Conservation (phyloP, 2,113 vertebrate genomes). For the Solenodon paradoxus region DNA sequence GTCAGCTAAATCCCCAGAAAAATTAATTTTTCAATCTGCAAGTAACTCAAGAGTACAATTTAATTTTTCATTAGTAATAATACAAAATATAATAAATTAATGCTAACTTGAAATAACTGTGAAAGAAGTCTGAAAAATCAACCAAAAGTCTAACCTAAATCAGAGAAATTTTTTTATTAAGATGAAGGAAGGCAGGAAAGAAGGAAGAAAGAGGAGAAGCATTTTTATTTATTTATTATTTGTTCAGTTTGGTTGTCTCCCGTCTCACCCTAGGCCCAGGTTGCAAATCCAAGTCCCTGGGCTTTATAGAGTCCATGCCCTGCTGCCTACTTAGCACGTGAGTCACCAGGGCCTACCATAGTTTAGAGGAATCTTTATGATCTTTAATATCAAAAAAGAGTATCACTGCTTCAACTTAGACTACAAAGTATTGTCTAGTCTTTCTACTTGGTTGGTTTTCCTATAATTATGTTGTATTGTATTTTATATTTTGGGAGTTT, state of each 20-base stretch:
- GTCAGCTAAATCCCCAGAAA: neutral
- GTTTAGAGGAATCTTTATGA: neutral
- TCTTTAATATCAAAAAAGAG: constrained; percentile 26
- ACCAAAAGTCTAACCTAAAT: neutral
- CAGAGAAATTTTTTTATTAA: neutral
- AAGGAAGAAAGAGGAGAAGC: too few species aligned
- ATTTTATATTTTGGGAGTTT: neutral
- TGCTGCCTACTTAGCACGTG: too few species aligned
- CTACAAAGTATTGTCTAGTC: neutral
- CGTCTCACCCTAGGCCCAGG: too few species aligned
- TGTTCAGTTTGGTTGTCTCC: too few species aligned
- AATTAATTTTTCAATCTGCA: constrained; percentile 14
- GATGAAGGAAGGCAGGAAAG: too few species aligned
- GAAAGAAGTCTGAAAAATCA: constrained; percentile 21
- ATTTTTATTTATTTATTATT: too few species aligned
- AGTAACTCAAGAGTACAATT: constrained; percentile 13
- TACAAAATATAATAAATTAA: neutral
- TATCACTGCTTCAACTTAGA: neutral
- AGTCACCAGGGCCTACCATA: too few species aligned
- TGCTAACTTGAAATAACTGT: neutral
- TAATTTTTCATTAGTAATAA: neutral
- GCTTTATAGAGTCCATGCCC: too few species aligned
- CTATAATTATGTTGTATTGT: neutral
- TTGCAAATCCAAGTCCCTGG: too few species aligned
- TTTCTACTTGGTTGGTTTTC: neutral